These are phyloP conservation scores for Catharus bicknelli DNA, from an alignment of 2,113 vertebrate species.

Conservation along the genomic window DNA sequence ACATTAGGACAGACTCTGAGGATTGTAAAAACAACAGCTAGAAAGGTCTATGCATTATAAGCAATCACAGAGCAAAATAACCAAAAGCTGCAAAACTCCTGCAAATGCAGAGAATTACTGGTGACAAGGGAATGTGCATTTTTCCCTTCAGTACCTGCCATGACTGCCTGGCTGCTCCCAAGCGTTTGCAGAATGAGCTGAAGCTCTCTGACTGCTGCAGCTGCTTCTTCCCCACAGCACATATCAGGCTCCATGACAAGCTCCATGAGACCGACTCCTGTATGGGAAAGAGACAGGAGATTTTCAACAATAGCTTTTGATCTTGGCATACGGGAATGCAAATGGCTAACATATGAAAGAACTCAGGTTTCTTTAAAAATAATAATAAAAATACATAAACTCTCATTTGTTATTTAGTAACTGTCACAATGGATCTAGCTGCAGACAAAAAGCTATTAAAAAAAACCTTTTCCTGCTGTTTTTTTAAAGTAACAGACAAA, in stretches of 20 bases:
- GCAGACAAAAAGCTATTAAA: neutral
- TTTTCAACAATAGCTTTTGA: constrained; percentile 12
- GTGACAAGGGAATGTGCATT: neutral
- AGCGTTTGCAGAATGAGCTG: constrained; percentile 94
- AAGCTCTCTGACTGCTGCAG: constrained; percentile 90
- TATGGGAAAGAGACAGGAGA: constrained; percentile 21
- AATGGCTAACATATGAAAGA: neutral
- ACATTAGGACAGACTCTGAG: neutral
- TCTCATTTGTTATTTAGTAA: constrained; percentile 16
- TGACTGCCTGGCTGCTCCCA: constrained; percentile 93
- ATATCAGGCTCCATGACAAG: constrained; percentile 98
- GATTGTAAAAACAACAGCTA: neutral
- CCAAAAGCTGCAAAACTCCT: neutral
- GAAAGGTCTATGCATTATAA: neutral
- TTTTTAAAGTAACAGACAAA: neutral
- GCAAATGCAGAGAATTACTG: constrained; percentile 5
- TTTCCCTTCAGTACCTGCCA: constrained; percentile 84
- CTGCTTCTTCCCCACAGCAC: constrained; percentile 94
- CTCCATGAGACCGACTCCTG: constrained; percentile 96
- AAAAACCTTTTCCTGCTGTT: neutral
- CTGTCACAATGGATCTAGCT: neutral
- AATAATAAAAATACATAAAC: neutral
- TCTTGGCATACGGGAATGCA: constrained; percentile 4
- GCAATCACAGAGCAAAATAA: constrained; percentile 13
- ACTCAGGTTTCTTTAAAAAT: neutral